Conservation (phyloP, 2,797 vertebrate species). For the Hypotaenidia philippensis region DNA sequence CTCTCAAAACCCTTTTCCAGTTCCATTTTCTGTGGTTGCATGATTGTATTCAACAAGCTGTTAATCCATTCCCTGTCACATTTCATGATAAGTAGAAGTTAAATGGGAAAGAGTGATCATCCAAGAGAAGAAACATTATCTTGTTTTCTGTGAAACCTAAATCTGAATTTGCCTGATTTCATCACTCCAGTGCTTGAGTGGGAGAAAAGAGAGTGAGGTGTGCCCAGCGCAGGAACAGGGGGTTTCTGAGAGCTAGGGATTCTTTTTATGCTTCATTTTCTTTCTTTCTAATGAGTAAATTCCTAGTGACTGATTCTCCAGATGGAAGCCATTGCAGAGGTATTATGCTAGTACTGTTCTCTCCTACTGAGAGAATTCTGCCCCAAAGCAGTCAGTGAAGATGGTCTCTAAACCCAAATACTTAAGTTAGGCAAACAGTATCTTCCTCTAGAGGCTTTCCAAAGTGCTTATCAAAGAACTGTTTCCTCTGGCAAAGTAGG, state of each 20-base stretch:
- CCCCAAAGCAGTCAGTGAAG: not conserved
- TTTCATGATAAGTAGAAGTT: not conserved
- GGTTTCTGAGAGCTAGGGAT: not conserved
- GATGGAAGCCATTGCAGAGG: not conserved
- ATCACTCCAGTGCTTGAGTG: not conserved
- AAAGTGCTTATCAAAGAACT: not conserved
- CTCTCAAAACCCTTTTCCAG: not conserved
- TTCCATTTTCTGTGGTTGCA: constrained; percentile 10
- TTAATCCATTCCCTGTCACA: not conserved
- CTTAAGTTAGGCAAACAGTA: not conserved
- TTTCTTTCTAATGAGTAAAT: not conserved
- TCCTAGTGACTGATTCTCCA: not conserved
- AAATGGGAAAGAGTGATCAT: not conserved
- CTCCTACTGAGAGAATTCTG: not conserved
- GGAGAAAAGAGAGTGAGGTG: not conserved
- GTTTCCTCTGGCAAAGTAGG: not conserved
- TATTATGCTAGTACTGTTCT: not conserved
- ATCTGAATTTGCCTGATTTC: not conserved
- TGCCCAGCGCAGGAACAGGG: not conserved
- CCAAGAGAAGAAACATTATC: constrained; percentile 21
- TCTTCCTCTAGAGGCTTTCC: not conserved
- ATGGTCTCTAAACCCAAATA: not conserved
- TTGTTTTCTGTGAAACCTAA: constrained; percentile 16
- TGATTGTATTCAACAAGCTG: constrained; percentile 12
- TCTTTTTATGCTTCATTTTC: not conserved